A percentile compares a stretch with the other conserved stretches of the same genome.
Conservation (phyloP, 2,113 vertebrate species). For the Antennarius striatus region DNA sequence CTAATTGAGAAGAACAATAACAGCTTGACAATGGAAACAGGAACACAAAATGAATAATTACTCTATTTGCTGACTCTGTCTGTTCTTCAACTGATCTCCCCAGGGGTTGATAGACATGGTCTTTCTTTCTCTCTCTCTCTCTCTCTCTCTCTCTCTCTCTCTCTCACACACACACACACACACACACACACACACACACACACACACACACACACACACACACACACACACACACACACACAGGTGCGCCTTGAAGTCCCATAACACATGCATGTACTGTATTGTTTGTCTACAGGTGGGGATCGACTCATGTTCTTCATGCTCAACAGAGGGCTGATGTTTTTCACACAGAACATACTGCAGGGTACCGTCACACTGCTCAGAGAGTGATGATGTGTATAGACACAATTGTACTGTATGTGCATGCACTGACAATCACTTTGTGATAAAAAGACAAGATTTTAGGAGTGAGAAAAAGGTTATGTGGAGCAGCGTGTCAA, state of each 20-base stretch:
- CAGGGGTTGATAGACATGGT: conserved; percentile 38
- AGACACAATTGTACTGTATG: conserved; percentile 18
- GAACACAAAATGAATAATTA: conserved; percentile 66
- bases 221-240: conserved; percentile 26
- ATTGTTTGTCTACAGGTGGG: conserved; percentile 29
- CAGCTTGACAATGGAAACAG: conserved; percentile 41
- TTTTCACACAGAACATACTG: conserved; percentile 45
- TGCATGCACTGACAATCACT: conserved; percentile 55
- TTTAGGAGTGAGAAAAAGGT: conserved; percentile 47
- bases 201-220: conserved; percentile 16
- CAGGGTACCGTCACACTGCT: conserved; percentile 53
- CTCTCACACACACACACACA: not conserved
- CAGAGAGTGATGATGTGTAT: conserved; percentile 49
- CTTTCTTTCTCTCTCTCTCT: not conserved
- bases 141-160: not conserved
- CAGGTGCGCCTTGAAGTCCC: not conserved
- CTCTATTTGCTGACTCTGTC: conserved; percentile 48
- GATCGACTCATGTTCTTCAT: conserved; percentile 45
- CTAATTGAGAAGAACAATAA: conserved; percentile 35
- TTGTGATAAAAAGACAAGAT: conserved; percentile 51
- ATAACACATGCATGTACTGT: conserved; percentile 9
- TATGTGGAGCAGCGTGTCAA: conserved; percentile 44
- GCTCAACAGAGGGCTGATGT: conserved; percentile 50
- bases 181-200: not conserved
- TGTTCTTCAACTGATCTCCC: conserved; percentile 36